Percentiles rank a stretch among this genome's conserved stretches.
Evolutionary conservation across 2,888 invertebrate genomes (phyloP).

Genomic region (Drosophila maculinotata): DNA sequence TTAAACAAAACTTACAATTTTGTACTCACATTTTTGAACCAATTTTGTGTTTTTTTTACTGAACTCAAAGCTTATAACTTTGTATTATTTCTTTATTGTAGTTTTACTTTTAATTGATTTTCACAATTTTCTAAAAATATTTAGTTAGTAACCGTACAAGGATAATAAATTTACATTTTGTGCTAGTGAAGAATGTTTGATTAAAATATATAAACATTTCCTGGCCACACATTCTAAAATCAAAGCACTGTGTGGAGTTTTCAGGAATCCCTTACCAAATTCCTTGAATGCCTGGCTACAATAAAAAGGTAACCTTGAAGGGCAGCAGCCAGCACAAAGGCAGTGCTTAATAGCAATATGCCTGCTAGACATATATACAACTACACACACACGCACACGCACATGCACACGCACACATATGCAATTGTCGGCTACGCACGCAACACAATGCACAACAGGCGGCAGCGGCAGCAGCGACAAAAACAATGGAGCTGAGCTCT

Average conservation of each 20-base stretch:
- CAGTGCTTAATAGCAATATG: conserved; percentile 15
- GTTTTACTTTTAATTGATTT: too few relatives aligned
- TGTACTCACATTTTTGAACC: too few relatives aligned
- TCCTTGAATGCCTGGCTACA: conserved; percentile 13
- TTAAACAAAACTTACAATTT: too few relatives aligned
- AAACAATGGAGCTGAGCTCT: conserved; percentile 55
- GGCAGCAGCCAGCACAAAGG: conserved; percentile 16
- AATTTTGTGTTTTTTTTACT: too few relatives aligned
- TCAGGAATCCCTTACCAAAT: neutral
- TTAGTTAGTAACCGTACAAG: too few relatives aligned
- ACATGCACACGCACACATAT: neutral
- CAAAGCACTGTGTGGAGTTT: neutral
- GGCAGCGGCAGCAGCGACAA: conserved; percentile 15
- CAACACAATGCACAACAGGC: conserved; percentile 31
- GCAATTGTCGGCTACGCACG: conserved; percentile 18
- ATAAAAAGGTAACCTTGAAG: conserved; percentile 28
- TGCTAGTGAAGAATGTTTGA: neutral
- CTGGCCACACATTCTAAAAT: neutral
- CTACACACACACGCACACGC: conserved; percentile 1
- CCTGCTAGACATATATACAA: conserved; percentile 8
- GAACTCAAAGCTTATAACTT: too few relatives aligned
- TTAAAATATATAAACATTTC: neutral
- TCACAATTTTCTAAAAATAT: too few relatives aligned
- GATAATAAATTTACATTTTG: too few relatives aligned
- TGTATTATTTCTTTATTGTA: too few relatives aligned